Evolutionary conservation across 1,140 invertebrate genomes (phyloP).

Genomic region (Diabrotica virgifera): DNA sequence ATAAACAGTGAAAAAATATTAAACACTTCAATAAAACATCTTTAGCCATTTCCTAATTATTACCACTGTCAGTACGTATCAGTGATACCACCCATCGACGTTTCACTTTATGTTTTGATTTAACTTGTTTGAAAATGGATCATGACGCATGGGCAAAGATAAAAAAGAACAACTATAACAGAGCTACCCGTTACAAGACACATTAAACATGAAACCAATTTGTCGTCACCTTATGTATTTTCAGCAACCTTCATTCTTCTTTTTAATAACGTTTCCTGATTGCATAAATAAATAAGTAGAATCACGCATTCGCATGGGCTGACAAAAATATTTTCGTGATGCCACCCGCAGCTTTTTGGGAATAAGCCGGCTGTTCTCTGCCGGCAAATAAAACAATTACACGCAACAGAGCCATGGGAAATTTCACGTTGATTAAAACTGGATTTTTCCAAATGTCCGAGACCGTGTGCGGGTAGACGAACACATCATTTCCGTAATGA

Average conservation of each 20-base stretch:
- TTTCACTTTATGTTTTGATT: too few species aligned
- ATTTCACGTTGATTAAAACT: constrained; percentile 1
- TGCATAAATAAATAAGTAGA: not conserved
- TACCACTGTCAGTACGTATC: too few species aligned
- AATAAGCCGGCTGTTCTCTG: not conserved
- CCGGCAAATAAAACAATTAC: constrained; percentile 3
- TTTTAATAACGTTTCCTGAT: not conserved
- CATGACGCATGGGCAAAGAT: too few species aligned
- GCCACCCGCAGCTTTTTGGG: constrained; percentile 1
- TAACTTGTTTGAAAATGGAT: too few species aligned
- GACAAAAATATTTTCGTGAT: constrained; percentile 3
- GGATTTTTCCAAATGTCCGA: constrained; percentile 1
- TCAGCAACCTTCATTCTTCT: not conserved
- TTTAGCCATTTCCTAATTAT: too few species aligned
- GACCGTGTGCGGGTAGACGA: not conserved
- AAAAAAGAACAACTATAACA: too few species aligned
- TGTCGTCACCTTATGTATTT: not conserved
- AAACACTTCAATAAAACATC: too few species aligned
- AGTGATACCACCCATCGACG: too few species aligned
- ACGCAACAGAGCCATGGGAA: constrained; percentile 1
- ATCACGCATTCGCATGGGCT: not conserved
- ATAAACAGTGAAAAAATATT: too few species aligned
- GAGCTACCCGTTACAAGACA: too few species aligned
- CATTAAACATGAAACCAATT: too few species aligned
- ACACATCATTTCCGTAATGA: constrained; percentile 2